Percentiles rank a stretch among this genome's conserved stretches.
Evolutionary conservation across 2,113 vertebrate genomes (phyloP).

Genomic region (Pungitius pungitius): DNA sequence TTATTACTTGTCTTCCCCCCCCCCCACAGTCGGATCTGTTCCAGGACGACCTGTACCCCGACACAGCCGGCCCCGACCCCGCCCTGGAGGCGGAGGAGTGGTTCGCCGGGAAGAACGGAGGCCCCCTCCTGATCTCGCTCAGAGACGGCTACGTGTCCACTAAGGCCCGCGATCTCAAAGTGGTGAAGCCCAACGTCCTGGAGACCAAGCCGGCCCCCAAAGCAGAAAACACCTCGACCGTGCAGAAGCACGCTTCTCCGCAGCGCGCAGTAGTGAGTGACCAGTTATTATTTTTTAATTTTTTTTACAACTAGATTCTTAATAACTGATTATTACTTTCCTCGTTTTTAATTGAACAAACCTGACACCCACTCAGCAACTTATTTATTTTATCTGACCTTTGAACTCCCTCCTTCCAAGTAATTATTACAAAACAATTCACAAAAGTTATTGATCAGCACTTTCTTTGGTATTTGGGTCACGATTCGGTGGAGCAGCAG

Average conservation of each 20-base stretch:
- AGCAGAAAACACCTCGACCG: conserved; percentile 79
- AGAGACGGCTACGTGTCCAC: conserved; percentile 94
- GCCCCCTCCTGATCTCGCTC: conserved; percentile 93
- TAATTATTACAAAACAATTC: conserved; percentile 56
- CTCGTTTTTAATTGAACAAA: no score
- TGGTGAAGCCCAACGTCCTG: conserved; percentile 92
- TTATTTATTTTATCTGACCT: conserved; percentile 25
- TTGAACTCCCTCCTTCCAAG: not conserved
- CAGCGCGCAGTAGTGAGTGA: conserved; percentile 77
- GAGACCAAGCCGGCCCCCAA: conserved; percentile 91
- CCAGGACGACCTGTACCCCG: conserved; percentile 96
- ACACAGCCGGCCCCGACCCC: conserved; percentile 92
- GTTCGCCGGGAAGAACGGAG: conserved; percentile 93
- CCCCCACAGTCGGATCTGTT: conserved; percentile 92
- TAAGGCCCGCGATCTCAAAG: conserved; percentile 94
- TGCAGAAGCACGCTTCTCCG: conserved; percentile 83
- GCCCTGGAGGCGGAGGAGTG: conserved; percentile 94
- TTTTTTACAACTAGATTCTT: not conserved
- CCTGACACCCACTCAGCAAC: not conserved
- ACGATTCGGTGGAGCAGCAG: conserved; percentile 19
- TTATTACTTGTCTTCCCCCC: conserved; percentile 14
- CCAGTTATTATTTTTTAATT: not conserved
- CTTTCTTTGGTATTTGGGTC: conserved; percentile 46
- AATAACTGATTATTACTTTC: not conserved
- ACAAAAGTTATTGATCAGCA: conserved; percentile 55